Base-by-base conservation (phyloP, 2,888 invertebrate species). In the Nomada ferruginata region DNA sequence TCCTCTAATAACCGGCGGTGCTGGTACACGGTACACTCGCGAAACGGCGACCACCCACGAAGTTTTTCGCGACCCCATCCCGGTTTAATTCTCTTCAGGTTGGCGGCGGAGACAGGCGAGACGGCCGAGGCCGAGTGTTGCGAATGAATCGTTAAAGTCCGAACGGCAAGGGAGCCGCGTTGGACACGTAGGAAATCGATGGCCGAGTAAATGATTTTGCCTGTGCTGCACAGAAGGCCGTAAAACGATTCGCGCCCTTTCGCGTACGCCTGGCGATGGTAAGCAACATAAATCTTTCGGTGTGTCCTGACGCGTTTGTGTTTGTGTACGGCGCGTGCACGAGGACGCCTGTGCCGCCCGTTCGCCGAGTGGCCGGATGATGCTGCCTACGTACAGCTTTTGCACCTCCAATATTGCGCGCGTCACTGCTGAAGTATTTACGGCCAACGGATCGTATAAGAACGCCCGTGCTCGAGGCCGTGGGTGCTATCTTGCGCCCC, bases 401-500 rank as follows among this genome's bases (percentile, higher is more conserved):
- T 87, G 90, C 89, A 89, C 91, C 90, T 91, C 92, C 92, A 92
- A 92, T 93, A 92, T 92, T 92, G 91, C 90, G 86, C 87, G 87
- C 89, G 91, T 92, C 92, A 90, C 85, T 83, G 85, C 83, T 92
- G 91, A 92, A 91, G 91, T 92, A 92, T 92, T 92, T 92, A 92
- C 92, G 90, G 88, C 90, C 87, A 80, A 81, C 72, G 76, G 75
- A 79, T 80, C 73, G 85, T 64, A 64, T 82, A 87, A 87, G 85
- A 85, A 80, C 77, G 65, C 42, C 80, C 55, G 66, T 52, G 76
- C 70, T 71, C 77, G 69, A 53, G 69, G 47, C 50, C 57, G 59
- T 66, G 47, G 70, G 57, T 80, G 57, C 76, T 68, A 80, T 66
- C 82, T 63, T 75, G 52, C 57, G 18, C 50, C 20, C 59, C 57